Base-by-base conservation (phyloP, 2,797 vertebrate genomes). In the Peromyscus nudipes region DNA sequence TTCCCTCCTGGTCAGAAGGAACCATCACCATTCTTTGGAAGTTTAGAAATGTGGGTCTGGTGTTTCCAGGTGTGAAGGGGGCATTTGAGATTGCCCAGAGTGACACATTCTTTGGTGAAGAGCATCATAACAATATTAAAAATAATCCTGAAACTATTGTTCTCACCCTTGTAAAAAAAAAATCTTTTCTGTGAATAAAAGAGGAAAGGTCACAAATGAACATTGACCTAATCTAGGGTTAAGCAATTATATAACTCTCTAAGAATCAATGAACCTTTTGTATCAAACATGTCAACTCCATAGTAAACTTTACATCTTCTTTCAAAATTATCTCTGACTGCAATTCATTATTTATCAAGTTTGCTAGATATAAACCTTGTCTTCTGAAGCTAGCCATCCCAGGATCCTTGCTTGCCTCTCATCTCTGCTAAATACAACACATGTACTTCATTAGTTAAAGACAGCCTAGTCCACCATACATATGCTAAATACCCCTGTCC, bases 381-480 rank as follows among this genome's bases (percentile, higher is more conserved):
- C 34, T 87, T 14, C 46, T 65, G 16, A 62, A 37, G 8, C 19
- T 21, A 31, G 14, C 6, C 1, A 13, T 43, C 2, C 9, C 7
- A n/a, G 8, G 16, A 29, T 14, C 21, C 25, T 11, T 11, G 2
- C n/a, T 82, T 81, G 40, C 46, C 8, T 9, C 8, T 19, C 6
- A 17, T 80, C 11, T 40, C 21, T 71, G 11, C 1, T 31, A 40
- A 60, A 7, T 4, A n/a, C 21, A n/a, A 25, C 19, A n/a, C 4
- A 17, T n/a, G 4, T 37, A 3, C 13, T 23, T 60, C 8, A 34
- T 14, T 5, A 75, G 31, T 27, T 60, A 49, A 83, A 11, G 67
- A 16, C 12, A 71, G 8, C n/a, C 7, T 40, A 2, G 0, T 29
- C 49, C 31, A 12, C 1, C 25, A 34, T n/a, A 55, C 14, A 6